Evolutionary conservation across 1,140 invertebrate species (phyloP), one percentile per base, ranked within the genome.

Genomic region (Tetramorium simillimum): DNA sequence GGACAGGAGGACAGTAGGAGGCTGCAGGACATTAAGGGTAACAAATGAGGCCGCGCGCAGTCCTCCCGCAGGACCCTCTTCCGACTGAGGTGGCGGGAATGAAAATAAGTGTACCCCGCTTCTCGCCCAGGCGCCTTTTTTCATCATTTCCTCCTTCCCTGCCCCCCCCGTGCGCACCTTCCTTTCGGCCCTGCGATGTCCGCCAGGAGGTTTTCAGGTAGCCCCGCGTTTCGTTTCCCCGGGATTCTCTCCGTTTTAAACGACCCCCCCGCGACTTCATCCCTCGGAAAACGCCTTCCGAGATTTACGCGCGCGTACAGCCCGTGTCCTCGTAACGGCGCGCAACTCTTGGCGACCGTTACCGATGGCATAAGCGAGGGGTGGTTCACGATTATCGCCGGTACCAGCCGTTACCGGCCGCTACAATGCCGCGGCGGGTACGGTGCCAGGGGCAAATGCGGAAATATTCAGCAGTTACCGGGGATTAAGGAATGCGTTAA

Each of bases 21-120:
- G 70, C 90, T 91, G 85, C 84, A 89, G 92, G 93, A 93, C 93
- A 93, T 94, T 94, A 94, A 94, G 93, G 93, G 90, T 94, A 94
- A 94, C 93, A 94, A 94, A 94, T 94, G 94, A 94, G 94, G 91
- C 92, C 89, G 90, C 82, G 80, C 80, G 82, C 21, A 85, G 88
- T 89, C 51, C 92, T 94, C 93, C 94, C 93, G 89, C 89, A 94
- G 93, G 94, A 94, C 91, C 91, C 92, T 92, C 93, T 92, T 93
- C 91, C 92, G 92, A 90, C 92, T 88, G 89, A 94, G 93, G 92
- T 90, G 88, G 89, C 90, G 76, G 91, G 93, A 94, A 94, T 94
- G 92, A 94, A 94, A 94, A 94, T 94, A 94, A 94, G 92, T 94
- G 92, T 93, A 91, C 90, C 89, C 86, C 84, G 82, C 85, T 86